Conservation (phyloP, 2,113 vertebrate genomes). For the Macquaria ambigua region DNA sequence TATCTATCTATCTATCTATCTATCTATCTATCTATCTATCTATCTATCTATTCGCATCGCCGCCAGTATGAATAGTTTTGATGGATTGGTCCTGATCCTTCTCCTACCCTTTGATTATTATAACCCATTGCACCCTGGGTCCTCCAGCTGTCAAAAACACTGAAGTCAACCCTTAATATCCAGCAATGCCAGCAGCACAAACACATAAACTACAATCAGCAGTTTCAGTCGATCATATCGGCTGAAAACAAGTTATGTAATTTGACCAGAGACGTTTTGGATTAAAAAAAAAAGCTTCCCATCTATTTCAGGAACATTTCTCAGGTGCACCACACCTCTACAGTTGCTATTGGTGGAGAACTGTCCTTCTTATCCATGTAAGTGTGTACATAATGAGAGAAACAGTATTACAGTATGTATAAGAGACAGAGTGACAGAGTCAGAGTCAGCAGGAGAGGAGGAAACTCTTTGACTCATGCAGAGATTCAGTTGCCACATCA, state of each 20-base stretch:
- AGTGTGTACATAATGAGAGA: not conserved
- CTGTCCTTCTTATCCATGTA: not conserved
- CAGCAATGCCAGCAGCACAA: not conserved
- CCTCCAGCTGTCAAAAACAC: not conserved
- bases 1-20: no score
- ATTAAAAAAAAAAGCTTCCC: not conserved
- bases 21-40: no score
- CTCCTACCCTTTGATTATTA: not conserved
- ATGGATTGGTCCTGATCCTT: not conserved
- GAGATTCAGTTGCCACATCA: conserved; percentile 45
- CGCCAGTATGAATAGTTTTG: no score
- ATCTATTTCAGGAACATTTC: not conserved
- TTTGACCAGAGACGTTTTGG: not conserved
- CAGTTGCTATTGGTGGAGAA: not conserved
- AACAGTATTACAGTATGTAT: not conserved
- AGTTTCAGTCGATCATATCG: not conserved
- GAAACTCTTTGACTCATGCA: conserved; percentile 11
- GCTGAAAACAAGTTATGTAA: not conserved
- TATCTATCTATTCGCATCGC: no score
- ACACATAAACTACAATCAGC: not conserved
- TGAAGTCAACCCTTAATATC: not conserved
- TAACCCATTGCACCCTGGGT: not conserved
- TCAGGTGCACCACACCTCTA: not conserved
- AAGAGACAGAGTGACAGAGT: not conserved
- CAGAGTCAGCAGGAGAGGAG: not conserved